Conservation (phyloP, 2,797 vertebrate genomes). For the Hydrolagus colliei region DNA sequence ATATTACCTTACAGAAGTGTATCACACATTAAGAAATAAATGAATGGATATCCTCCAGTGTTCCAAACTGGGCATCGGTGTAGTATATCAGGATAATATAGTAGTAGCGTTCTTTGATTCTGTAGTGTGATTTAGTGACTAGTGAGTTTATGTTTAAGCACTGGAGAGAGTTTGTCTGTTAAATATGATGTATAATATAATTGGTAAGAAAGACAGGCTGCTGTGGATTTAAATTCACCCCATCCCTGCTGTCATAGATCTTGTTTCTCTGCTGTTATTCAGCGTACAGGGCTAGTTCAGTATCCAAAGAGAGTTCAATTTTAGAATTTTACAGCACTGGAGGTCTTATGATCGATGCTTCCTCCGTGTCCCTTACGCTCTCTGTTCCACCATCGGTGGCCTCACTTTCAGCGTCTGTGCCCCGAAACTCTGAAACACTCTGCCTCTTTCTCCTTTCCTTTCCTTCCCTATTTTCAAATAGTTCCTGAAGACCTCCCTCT, state of each 20-base stretch:
- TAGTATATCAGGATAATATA: neutral
- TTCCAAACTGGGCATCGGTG: constrained; percentile 3
- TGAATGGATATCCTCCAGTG: neutral
- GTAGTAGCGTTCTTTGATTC: neutral
- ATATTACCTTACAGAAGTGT: neutral
- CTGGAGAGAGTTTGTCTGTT: neutral
- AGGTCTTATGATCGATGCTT: no score
- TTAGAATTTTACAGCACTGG: no score
- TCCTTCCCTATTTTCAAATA: no score
- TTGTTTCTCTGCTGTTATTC: neutral
- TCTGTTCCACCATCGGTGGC: no score
- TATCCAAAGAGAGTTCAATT: no score
- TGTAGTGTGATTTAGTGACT: neutral
- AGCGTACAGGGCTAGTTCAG: neutral
- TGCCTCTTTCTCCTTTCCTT: no score
- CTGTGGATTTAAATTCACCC: neutral
- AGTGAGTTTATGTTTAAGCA: neutral
- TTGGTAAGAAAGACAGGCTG: neutral
- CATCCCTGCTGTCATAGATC: neutral
- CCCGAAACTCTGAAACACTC: no score
- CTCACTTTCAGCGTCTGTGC: no score
- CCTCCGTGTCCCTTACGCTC: no score
- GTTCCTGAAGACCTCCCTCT: no score
- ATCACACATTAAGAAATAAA: neutral
- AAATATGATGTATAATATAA: neutral